Percentiles rank a stretch among this genome's conserved stretches.
Evolutionary conservation across 2,888 invertebrate species (phyloP).

Genomic region (Oscheius sp.): DNA sequence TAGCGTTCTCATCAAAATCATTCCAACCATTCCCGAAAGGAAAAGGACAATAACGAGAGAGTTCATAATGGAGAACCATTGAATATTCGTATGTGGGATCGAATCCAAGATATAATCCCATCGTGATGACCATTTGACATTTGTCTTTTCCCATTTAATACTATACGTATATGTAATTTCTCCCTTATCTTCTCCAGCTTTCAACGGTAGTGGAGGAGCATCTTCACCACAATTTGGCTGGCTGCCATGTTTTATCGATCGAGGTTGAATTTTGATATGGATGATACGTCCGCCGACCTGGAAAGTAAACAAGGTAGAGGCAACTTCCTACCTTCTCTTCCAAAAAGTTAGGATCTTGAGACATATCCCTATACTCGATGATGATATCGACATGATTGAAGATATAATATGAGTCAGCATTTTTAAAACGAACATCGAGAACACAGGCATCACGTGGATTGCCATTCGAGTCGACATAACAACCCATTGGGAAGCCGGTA

Average conservation of each 20-base stretch:
- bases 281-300: conserved; percentile 85
- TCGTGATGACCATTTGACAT: conserved; percentile 92
- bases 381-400: conserved; percentile 95
- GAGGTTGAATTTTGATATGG: conserved; percentile 74
- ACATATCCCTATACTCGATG: conserved; percentile 87
- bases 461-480: conserved; percentile 80
- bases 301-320: conserved; percentile 73
- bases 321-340: conserved; percentile 76
- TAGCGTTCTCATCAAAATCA: conserved; percentile 94
- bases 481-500: conserved; percentile 97
- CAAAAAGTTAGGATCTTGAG: conserved; percentile 79
- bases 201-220: conserved; percentile 80
- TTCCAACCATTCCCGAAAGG: conserved; percentile 98
- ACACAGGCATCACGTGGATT: conserved; percentile 74
- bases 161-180: conserved; percentile 87
- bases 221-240: conserved; percentile 70
- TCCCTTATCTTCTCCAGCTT: conserved; percentile 72
- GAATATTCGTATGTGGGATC: conserved; percentile 86
- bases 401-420: conserved; percentile 83
- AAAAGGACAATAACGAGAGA: conserved; percentile 89
- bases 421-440: conserved; percentile 69
- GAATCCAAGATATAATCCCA: conserved; percentile 99
- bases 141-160: conserved; percentile 78
- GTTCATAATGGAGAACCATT: conserved; percentile 84
- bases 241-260: conserved; percentile 70